Base-by-base conservation (phyloP, 92 coral and sea anemone genomes). In the Porites evermanni region DNA sequence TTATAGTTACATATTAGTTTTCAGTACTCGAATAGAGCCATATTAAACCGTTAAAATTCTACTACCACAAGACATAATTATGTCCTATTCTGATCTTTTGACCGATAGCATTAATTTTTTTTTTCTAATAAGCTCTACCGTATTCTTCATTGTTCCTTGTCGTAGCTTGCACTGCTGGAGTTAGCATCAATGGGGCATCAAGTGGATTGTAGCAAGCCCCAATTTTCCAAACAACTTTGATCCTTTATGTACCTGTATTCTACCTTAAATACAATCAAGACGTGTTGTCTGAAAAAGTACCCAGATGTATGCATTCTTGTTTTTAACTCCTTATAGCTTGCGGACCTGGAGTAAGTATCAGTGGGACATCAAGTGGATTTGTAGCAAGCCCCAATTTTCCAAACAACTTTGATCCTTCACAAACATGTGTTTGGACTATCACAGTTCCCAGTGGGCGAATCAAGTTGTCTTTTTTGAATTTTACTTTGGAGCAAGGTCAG, bases 321-420 rank as follows among this genome's bases (percentile, higher is more conserved):
- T 14, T 73, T 2, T 53, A 47, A 9, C 10, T 47, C 13, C 17
- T 7, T n/a, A 3, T 60, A 19, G 21, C 69, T 59, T 26, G 66
- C 47, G 18, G 53, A 17, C 17, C 67, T 51, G 56, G 66, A 9
- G 53, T 14, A 0, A 51, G 7, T 29, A 13, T 80, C 17, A 67
- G 8, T 53, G 84, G 64, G 12, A 24, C 60, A 50, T 44, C 84
- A 53, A 67, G 75, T 67, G 84, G 84, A 53, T 7, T 13, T 58
- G 19, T 80, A 14, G 44, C 75, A 16, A 80, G 84, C 72, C 52
- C 59, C 16, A 58, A 82, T 23, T 82, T 72, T 82, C 87, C 87
- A 7, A 21, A 7, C 76, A 52, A 67, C 19, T 29, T 58, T 38
- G 12, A 1, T 32, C 1, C 44, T 19, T 0, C 14, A 6, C 0